These are phyloP conservation scores for Vulpes lagopus DNA, from an alignment of 2,113 vertebrate genomes.

Conservation along the genomic window DNA sequence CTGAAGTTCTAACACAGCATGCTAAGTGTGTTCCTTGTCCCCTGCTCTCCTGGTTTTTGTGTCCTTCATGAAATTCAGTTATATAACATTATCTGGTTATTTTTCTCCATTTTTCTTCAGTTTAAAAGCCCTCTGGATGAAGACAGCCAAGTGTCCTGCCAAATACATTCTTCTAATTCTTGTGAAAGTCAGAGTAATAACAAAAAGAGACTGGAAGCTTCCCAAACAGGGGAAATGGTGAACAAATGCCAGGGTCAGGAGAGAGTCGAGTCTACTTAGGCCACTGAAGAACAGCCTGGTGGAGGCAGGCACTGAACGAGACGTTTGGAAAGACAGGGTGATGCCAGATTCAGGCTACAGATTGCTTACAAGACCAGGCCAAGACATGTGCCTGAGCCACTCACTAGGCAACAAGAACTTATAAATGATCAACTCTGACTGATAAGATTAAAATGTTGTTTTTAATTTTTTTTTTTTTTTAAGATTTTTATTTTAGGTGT, in stretches of 20 bases:
- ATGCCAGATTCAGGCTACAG: background rate
- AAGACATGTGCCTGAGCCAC: background rate
- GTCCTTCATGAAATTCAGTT: slow-evolving; percentile 13
- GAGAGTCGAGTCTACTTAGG: background rate
- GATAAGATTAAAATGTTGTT: slow-evolving; percentile 65
- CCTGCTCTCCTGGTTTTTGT: background rate
- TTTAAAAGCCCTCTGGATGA: slow-evolving; percentile 51
- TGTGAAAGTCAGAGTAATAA: slow-evolving; percentile 54
- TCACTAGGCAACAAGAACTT: background rate
- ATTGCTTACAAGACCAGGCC: background rate
- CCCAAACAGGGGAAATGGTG: slow-evolving; percentile 14
- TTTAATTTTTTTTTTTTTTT: background rate
- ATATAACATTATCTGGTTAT: slow-evolving; percentile 12
- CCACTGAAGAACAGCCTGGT: background rate
- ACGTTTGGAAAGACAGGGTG: background rate
- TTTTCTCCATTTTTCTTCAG: slow-evolving; percentile 46
- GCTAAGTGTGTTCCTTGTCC: background rate
- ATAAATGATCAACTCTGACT: slow-evolving; percentile 34
- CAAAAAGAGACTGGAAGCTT: slow-evolving; percentile 34
- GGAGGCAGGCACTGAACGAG: background rate
- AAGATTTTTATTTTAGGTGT: background rate
- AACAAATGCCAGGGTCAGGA: background rate
- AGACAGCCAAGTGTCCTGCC: slow-evolving; percentile 29
- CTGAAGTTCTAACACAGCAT: too few relatives aligned
- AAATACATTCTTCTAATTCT: slow-evolving; percentile 71